A percentile compares a stretch with the other conserved stretches of the same genome.
phyloP scores from a whole-genome alignment of 92 coral and sea anemone species.

The Bergia puertoricense region DNA sequence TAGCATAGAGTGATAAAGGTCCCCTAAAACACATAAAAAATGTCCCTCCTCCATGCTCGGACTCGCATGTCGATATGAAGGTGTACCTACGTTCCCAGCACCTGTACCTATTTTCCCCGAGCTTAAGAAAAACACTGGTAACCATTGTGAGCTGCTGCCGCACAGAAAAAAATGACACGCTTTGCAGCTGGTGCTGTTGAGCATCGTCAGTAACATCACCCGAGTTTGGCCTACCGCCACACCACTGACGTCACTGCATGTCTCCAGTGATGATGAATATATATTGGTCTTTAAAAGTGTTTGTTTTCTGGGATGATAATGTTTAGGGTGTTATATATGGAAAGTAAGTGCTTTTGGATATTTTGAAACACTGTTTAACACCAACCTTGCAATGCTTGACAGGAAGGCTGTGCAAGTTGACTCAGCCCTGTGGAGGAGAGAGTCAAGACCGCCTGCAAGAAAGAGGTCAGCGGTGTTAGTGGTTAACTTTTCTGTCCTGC shows the following conservation, averaged over 20 bases:
- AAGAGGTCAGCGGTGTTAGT: conserved; percentile 20
- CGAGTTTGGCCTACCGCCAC: too few relatives aligned
- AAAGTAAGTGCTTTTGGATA: not conserved
- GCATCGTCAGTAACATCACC: not conserved
- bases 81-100: too few relatives aligned
- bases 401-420: conserved; percentile 79
- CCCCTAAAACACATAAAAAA: too few relatives aligned
- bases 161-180: not conserved
- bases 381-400: not conserved
- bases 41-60: too few relatives aligned
- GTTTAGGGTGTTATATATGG: not conserved
- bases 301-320: too few relatives aligned
- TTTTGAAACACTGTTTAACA: not conserved
- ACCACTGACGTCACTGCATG: too few relatives aligned
- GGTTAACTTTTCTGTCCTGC: not conserved
- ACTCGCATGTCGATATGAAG: too few relatives aligned
- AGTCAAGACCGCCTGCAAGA: not conserved
- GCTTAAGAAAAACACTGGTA: too few relatives aligned
- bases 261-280: too few relatives aligned
- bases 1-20: too few relatives aligned
- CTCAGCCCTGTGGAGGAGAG: conserved; percentile 24
- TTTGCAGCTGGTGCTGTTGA: not conserved
- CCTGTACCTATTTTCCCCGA: too few relatives aligned
- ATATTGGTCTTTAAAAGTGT: too few relatives aligned
- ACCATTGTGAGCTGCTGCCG: not conserved